These are phyloP conservation scores for Pteromalus puparum DNA, from an alignment of 1,140 invertebrate species.

Conservation along the genomic window DNA sequence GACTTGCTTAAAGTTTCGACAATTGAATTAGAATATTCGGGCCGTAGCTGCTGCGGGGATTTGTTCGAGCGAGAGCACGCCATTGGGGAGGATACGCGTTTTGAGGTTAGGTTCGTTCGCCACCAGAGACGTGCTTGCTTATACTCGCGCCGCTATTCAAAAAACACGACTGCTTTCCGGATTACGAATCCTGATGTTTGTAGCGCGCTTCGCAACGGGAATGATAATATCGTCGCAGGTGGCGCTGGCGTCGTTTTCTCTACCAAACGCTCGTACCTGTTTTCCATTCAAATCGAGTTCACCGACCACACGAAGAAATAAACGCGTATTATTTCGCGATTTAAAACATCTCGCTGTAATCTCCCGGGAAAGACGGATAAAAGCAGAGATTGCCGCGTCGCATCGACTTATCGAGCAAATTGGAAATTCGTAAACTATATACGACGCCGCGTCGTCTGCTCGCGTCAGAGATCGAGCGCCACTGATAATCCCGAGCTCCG, in stretches of 20 bases:
- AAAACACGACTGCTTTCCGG: no score
- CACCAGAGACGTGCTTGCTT: neutral
- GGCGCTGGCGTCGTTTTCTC: neutral
- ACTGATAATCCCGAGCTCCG: neutral
- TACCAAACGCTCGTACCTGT: no score
- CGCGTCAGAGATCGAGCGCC: slow-evolving; percentile 7
- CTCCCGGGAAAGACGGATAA: neutral
- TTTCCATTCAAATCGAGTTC: no score
- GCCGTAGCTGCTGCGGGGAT: neutral
- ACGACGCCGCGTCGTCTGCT: neutral
- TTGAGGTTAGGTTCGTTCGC: slow-evolving; percentile 12
- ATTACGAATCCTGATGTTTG: no score
- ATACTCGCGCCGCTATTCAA: neutral
- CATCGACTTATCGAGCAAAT: slow-evolving; percentile 16
- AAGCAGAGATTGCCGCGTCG: neutral
- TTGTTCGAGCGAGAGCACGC: neutral
- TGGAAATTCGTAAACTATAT: neutral
- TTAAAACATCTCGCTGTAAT: neutral
- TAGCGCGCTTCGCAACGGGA: no score
- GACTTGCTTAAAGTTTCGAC: slow-evolving; percentile 22
- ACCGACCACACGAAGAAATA: no score
- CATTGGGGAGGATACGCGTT: neutral
- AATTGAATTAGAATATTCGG: slow-evolving; percentile 48
- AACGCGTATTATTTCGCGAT: neutral
- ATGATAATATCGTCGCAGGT: neutral